phyloP scores from a whole-genome alignment of 2,888 invertebrate species.

The Busseola fusca region DNA sequence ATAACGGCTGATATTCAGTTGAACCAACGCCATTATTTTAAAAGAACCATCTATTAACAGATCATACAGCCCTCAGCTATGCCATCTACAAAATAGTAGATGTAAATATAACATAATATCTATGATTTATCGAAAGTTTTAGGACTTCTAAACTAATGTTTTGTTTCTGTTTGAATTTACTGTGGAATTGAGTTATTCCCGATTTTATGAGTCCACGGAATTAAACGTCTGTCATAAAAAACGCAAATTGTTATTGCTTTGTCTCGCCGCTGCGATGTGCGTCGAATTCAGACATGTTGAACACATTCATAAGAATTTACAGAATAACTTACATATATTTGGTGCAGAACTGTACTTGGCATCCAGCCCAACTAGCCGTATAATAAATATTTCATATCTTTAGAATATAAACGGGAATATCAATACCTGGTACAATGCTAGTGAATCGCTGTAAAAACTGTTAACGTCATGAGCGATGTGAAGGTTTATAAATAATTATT shows the following conservation, averaged over 20 bases:
- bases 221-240: conserved; percentile 65
- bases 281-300: conserved; percentile 69
- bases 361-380: conserved; percentile 74
- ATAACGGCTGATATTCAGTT: background rate
- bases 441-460: conserved; percentile 52
- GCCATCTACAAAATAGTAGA: conserved; percentile 32
- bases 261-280: conserved; percentile 65
- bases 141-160: conserved; percentile 40
- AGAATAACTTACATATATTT: conserved; percentile 69
- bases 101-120: conserved; percentile 41
- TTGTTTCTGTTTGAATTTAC: conserved; percentile 58
- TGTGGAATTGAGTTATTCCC: conserved; percentile 62
- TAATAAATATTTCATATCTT: conserved; percentile 77
- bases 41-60: conserved; percentile 43
- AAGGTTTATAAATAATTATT: conserved; percentile 61
- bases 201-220: conserved; percentile 64
- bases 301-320: conserved; percentile 76
- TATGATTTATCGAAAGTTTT: conserved; percentile 47
- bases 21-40: conserved; percentile 37
- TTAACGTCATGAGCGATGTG: conserved; percentile 48
- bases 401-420: conserved; percentile 72
- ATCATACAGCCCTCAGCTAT: conserved; percentile 44
- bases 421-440: conserved; percentile 58
- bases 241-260: conserved; percentile 67
- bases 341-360: conserved; percentile 79